phyloP scores from a whole-genome alignment of 2,888 invertebrate species.

The Polietes domitor region DNA sequence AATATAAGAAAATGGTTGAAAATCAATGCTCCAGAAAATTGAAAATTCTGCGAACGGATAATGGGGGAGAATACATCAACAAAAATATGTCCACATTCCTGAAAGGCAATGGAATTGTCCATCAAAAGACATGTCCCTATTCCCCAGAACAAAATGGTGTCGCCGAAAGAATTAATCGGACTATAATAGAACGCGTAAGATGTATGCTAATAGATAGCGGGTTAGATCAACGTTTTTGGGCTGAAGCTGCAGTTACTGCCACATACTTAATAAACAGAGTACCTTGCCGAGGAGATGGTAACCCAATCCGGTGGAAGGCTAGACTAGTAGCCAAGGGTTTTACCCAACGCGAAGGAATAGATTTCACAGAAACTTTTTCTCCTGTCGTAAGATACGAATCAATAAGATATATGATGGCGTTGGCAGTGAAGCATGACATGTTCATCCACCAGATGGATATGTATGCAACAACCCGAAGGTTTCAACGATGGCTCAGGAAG shows the following conservation, averaged over 20 bases:
- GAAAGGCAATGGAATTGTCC: no score
- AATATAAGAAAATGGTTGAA: conserved; percentile 66
- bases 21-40: conserved; percentile 59
- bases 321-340: conserved; percentile 46
- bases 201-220: conserved; percentile 56
- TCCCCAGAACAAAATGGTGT: no score
- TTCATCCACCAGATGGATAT: conserved; percentile 56
- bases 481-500: conserved; percentile 42
- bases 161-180: conserved; percentile 38
- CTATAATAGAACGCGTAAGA: conserved; percentile 49
- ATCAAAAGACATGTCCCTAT: no score
- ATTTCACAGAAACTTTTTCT: conserved; percentile 41
- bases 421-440: neutral
- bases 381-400: conserved; percentile 26
- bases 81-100: no score
- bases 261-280: conserved; percentile 63
- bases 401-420: conserved; percentile 18
- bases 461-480: conserved; percentile 61
- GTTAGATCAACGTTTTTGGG: conserved; percentile 49
- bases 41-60: conserved; percentile 54
- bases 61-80: conserved; percentile 61
- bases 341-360: conserved; percentile 20
- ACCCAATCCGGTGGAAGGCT: conserved; percentile 45
- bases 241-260: conserved; percentile 61
- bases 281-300: conserved; percentile 59